Conservation (phyloP, 2,888 invertebrate genomes). For the Conomelus anceps region DNA sequence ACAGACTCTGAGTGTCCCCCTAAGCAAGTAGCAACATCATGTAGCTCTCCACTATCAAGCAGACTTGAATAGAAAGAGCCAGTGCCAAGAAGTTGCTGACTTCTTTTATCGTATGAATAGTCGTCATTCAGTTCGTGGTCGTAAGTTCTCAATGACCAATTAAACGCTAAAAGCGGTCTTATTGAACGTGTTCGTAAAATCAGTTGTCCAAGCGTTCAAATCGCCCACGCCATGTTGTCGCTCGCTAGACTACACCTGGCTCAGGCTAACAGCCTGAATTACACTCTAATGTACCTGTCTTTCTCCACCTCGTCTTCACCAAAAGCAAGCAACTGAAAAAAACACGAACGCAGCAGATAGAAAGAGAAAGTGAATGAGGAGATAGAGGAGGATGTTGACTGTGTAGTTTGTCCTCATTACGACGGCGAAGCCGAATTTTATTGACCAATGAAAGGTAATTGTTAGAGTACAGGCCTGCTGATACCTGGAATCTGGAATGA, state of each 20-base stretch:
- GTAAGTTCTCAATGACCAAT: not conserved
- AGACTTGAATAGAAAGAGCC: not conserved
- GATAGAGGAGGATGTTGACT: not conserved
- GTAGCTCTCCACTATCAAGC: not conserved
- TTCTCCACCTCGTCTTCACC: not conserved
- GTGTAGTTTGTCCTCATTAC: not conserved
- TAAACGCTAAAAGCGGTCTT: not conserved
- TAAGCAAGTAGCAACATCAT: not conserved
- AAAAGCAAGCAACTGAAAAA: too few relatives aligned
- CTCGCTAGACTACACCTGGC: not conserved
- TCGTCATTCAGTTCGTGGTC: not conserved
- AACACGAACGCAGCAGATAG: not conserved
- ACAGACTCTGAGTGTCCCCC: not conserved
- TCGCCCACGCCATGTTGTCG: not conserved
- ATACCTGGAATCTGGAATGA: not conserved
- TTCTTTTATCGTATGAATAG: not conserved
- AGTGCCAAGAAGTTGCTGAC: not conserved
- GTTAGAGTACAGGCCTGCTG: not conserved
- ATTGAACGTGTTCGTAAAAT: not conserved
- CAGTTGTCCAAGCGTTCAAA: not conserved
- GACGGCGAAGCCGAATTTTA: not conserved
- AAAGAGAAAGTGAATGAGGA: not conserved
- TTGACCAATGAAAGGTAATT: not conserved
- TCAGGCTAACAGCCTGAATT: not conserved
- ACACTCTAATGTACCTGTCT: not conserved